Evolutionary conservation across 2,113 vertebrate genomes (phyloP), one percentile per base, ranked within the genome.

Genomic region (Holacanthus passer): DNA sequence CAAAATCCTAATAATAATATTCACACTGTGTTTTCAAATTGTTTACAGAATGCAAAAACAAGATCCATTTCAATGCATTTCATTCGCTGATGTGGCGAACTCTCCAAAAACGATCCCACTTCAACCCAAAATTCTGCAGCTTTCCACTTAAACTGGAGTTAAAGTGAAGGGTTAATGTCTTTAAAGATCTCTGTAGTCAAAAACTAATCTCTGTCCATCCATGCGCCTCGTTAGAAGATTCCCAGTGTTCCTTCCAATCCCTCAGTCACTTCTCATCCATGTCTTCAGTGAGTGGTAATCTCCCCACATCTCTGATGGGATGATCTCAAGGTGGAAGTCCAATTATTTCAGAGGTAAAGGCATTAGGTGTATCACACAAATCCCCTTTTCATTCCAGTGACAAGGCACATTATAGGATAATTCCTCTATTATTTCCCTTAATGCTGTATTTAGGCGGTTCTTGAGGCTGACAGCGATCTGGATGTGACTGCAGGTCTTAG

Each of bases 361-460:
- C 82, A 91, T 90, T 91, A 85, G 13, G 85, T 27, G 39, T 84
- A 73, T 77, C 77, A 82, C 67, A 65, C 70, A 91, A 88, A 94
- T 80, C 84, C 47, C 45, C 63, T 78, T 84, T 68, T 68, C 63
- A 64, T 75, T 79, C 62, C 53, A 64, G 62, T 81, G 75, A 90
- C 78, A 72, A 77, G 82, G 62, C 56, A 84, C 66, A 81, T 78
- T 85, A 85, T 62, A 10, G 53, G 53, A 85, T 87, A 84, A 87
- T 62, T 85, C 75, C 59, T 70, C 37, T 43, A 52, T 73, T 74
- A 85, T 85, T 82, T 73, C 41, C 71, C 2, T 43, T 68, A 70
- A 80, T 85, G 52, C 4, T n/a, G 62, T 76, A 81, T 82, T 75
- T 71, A 62, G 39, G 81, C 59, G 58, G 52, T 67, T 84, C 82